Conservation (phyloP, 1,140 invertebrate genomes). For the Leptonema lineaticorne region DNA sequence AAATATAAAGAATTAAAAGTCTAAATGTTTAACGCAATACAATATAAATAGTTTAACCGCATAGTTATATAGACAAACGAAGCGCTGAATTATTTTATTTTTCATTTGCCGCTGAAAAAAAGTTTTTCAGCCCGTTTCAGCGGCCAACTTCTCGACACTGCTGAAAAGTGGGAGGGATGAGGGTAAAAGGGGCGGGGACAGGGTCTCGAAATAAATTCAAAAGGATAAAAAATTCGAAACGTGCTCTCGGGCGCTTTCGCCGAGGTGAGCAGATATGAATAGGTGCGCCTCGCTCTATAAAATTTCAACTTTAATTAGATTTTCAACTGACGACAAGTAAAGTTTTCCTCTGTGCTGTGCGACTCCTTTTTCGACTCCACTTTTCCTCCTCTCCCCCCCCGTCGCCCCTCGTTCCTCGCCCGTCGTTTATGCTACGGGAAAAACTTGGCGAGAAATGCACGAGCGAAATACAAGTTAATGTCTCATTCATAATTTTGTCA, state of each 20-base stretch:
- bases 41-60: too few species aligned
- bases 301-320: conserved; percentile 34
- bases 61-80: too few species aligned
- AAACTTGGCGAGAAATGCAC: conserved; percentile 10
- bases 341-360: conserved; percentile 9
- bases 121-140: too few species aligned
- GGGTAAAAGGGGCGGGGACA: too few species aligned
- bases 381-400: background rate
- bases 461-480: conserved; percentile 25
- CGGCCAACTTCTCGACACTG: too few species aligned
- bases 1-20: too few species aligned
- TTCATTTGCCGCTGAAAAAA: too few species aligned
- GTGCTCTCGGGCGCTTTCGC: background rate
- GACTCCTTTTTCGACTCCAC: too few species aligned
- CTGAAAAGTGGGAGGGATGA: too few species aligned
- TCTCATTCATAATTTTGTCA: conserved; percentile 30
- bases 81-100: too few species aligned
- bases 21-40: too few species aligned
- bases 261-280: conserved; percentile 19
- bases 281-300: conserved; percentile 19
- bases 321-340: conserved; percentile 30
- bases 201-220: conserved; percentile 20
- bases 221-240: conserved; percentile 27
- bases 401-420: background rate
- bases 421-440: too few species aligned